These are phyloP conservation scores for Elephas maximus DNA, from an alignment of 2,113 vertebrate genomes.

Conservation along the genomic window DNA sequence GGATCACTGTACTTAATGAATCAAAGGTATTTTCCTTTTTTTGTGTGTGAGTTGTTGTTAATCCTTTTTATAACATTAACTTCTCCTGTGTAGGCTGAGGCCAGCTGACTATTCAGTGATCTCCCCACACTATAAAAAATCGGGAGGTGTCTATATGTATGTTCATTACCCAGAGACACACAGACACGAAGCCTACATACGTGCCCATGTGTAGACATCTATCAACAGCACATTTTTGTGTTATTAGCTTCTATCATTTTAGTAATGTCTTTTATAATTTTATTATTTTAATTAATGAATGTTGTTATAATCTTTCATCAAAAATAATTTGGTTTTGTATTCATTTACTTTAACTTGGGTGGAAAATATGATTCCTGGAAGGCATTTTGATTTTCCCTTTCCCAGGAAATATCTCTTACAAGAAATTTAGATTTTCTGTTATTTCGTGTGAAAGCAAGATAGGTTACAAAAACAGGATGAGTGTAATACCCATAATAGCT, in stretches of 20 bases:
- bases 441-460: not conserved
- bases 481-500: not conserved
- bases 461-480: not conserved
- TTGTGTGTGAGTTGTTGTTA: not conserved
- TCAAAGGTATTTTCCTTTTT: not conserved
- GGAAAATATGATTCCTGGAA: not conserved
- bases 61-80: not conserved
- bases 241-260: not conserved
- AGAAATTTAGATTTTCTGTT: constrained; percentile 31
- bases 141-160: not conserved
- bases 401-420: not conserved
- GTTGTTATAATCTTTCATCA: not conserved
- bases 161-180: not conserved
- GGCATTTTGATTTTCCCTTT: not conserved
- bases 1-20: not conserved
- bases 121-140: not conserved
- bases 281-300: not conserved
- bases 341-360: not conserved
- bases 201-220: not conserved
- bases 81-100: not conserved
- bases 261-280: not conserved
- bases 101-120: not conserved
- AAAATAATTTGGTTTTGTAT: not conserved
- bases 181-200: not conserved
- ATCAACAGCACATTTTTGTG: not conserved